A percentile compares a stretch with the other conserved stretches of the same genome.
Evolutionary conservation across 2,113 vertebrate species (phyloP).

Genomic region (Pedetes capensis): DNA sequence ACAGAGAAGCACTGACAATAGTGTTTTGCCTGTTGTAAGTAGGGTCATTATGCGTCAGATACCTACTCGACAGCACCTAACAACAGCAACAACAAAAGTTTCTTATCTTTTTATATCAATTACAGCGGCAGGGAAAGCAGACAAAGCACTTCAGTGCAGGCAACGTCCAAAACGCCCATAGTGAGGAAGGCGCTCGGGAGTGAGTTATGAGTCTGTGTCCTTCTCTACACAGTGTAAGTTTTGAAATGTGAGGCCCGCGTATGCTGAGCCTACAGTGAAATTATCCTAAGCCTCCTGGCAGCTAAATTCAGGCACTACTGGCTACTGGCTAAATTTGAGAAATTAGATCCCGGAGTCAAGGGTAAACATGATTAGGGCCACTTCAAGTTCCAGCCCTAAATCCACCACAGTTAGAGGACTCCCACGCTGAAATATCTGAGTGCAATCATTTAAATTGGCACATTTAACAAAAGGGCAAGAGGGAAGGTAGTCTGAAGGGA

Average conservation of each 20-base stretch:
- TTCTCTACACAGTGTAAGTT: background rate
- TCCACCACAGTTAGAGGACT: background rate
- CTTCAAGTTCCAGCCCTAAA: background rate
- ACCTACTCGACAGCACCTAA: too few species aligned
- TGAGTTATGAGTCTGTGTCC: constrained; percentile 54
- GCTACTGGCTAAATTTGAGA: background rate
- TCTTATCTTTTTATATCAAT: constrained; percentile 75
- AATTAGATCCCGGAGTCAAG: background rate
- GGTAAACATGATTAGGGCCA: background rate
- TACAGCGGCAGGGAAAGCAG: constrained; percentile 68
- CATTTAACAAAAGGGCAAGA: background rate
- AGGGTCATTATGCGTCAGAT: too few species aligned
- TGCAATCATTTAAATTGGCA: background rate
- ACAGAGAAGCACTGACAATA: too few species aligned
- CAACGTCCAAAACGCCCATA: constrained; percentile 69
- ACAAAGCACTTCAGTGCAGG: constrained; percentile 61
- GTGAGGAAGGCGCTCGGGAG: constrained; percentile 64
- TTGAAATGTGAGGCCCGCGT: background rate
- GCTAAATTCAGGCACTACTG: background rate
- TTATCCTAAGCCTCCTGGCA: background rate
- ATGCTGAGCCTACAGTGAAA: background rate
- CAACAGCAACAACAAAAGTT: too few species aligned
- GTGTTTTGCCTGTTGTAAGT: too few species aligned
- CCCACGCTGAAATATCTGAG: background rate
- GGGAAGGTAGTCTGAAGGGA: background rate